Base-by-base conservation (phyloP, 2,113 vertebrate genomes). In the Macrotus californicus region DNA sequence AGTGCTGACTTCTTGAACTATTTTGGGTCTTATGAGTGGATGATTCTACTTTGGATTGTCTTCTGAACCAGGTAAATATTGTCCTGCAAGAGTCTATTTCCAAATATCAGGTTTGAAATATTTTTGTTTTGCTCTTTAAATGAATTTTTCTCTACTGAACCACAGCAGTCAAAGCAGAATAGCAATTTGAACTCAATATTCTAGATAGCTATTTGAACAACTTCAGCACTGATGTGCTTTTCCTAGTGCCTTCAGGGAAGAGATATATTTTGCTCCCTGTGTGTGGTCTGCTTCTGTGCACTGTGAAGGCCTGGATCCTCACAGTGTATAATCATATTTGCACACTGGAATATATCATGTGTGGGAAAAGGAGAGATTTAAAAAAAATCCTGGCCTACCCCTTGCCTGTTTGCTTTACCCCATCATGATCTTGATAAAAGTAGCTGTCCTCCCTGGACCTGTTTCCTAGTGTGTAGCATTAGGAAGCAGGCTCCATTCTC, bases 81-180 rank as follows among this genome's bases (percentile, higher is more conserved):
- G n/a, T 73, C 59, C 43, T 5, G 0, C 54, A 86, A 89, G 75
- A 59, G 21, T 22, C 66, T 94, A n/a, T 89, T 94, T 93, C 89
- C 46, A 72, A 94, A 88, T 70, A 82, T 21, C 79, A 89, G 54
- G 21, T 56, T 69, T 83, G 34, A 93, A 92, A 85, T 70, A 21
- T 4, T 93, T 94, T 72, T 81, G 24, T 81, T 89, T 89, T 94
- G 43, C 61, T 87, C 89, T 93, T 77, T 86, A 89, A 89, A 77
- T 72, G 29, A 89, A 66, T 16, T 81, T 48, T 82, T 84, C 59
- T 89, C 36, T 83, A 24, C 84, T 46, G n/a, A 95, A 61, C 52
- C 66, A 43, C 29, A 75, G 72, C 7, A 0, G 80, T 70, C 12
- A 50, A 43, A 61, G 19, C 29, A 93, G 26, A 92, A 72, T 12